These are phyloP conservation scores for Eumacrocentrus americanus DNA, from an alignment of 2,888 invertebrate genomes.

Conservation along the genomic window DNA sequence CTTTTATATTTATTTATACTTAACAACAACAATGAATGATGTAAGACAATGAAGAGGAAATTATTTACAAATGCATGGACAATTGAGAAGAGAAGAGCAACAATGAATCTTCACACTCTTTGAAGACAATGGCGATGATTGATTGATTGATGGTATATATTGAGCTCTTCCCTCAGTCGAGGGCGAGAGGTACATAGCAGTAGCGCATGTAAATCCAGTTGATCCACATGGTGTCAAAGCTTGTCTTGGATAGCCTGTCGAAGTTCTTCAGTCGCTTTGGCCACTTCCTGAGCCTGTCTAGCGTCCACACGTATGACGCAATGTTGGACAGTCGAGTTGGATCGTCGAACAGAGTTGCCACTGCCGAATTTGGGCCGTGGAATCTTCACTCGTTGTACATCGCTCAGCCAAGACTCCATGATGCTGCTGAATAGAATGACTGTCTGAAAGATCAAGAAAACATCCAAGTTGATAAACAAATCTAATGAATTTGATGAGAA, in stretches of 20 bases:
- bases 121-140: too few species aligned
- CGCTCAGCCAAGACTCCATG: constrained; percentile 86
- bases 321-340: constrained; percentile 68
- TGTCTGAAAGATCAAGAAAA: constrained; percentile 18
- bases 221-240: constrained; percentile 65
- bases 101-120: too few species aligned
- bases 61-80: constrained; percentile 18
- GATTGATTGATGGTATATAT: too few species aligned
- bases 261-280: constrained; percentile 78
- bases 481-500: not conserved
- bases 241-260: constrained; percentile 78
- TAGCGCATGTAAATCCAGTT: constrained; percentile 24
- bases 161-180: not conserved
- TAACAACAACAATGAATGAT: not conserved
- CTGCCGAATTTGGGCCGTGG: constrained; percentile 83
- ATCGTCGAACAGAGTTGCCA: constrained; percentile 61
- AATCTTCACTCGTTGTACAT: constrained; percentile 82
- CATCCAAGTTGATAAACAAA: too few species aligned
- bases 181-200: constrained; percentile 20
- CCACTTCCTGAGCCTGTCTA: constrained; percentile 62
- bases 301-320: constrained; percentile 65
- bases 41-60: constrained; percentile 6
- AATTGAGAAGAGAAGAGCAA: not conserved
- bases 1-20: not conserved
- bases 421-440: constrained; percentile 24